Evolutionary conservation across 2,113 vertebrate species (phyloP), one percentile per base, ranked within the genome.

Genomic region (Tichodroma muraria): DNA sequence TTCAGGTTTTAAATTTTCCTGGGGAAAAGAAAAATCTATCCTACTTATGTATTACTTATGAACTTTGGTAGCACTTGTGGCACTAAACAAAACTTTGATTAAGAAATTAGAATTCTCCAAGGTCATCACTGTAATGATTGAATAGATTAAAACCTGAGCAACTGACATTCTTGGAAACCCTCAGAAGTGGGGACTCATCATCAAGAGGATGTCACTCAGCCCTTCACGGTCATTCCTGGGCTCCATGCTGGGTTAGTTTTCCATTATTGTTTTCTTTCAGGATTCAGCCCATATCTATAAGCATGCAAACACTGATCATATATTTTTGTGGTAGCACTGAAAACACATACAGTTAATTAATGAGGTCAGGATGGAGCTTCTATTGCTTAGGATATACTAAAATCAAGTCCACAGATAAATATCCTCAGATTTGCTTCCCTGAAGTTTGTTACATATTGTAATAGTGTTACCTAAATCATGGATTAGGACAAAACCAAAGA

Each of bases 401-500:
- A 90, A 85, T 65, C 44, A 89, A 56, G 25, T 44, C 42, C 60
- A 49, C 52, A 45, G 40, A 76, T 7, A 86, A 78, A 91, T 75
- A 71, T 49, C 57, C 65, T 85, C 2, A 0, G 73, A 70, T 83
- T 80, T 90, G 27, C 50, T 81, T 88, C 44, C 28, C 38, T 68
- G 52, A 73, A 81, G 44, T 81, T 85, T 78, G 66, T 84, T 56
- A 80, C 50, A 65, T 35, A 64, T 75, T 44, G 65, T 84, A 85
- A 86, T 15, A 60, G 72, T 16, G 76, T 87, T 94, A 82, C 72
- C 77, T 73, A 94, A 93, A 95, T 71, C 52, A 53, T 0, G 15
- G 88, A 94, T 93, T 93, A 96, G 61, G 45, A 50, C 2, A 15
- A 95, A 88, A 68, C 56, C 69, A 66, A 75, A 93, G 90, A 95